Evolutionary conservation across 1,140 invertebrate species (phyloP).

Genomic region (Oryctes rhinoceros): DNA sequence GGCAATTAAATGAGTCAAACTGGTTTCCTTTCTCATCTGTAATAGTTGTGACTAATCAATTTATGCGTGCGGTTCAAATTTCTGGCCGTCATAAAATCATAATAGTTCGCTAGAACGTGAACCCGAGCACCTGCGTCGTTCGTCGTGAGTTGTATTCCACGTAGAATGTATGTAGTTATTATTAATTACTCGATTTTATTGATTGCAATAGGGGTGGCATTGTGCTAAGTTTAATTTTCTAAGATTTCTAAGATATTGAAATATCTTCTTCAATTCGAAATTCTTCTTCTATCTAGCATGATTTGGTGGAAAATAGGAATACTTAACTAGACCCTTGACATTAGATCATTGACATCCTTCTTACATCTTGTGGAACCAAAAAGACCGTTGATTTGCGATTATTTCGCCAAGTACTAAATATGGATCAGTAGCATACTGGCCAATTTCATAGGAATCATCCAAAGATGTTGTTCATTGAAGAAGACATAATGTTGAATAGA

Average conservation of each 20-base stretch:
- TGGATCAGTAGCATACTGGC: too few relatives aligned
- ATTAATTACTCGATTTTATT: background rate
- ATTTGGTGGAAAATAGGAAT: too few relatives aligned
- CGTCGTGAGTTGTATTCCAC: background rate
- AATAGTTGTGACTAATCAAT: constrained; percentile 28
- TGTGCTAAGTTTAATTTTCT: background rate
- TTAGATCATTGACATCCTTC: too few relatives aligned
- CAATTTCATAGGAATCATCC: too few relatives aligned
- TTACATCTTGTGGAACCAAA: too few relatives aligned
- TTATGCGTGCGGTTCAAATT: background rate
- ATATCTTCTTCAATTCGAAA: too few relatives aligned
- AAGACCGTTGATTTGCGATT: too few relatives aligned
- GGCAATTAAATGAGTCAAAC: background rate
- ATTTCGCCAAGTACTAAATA: too few relatives aligned
- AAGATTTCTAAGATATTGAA: background rate
- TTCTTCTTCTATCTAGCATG: too few relatives aligned
- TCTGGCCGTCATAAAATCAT: background rate
- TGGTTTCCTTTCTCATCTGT: constrained; percentile 14
- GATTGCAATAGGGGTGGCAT: background rate
- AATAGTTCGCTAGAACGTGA: background rate
- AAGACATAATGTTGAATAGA: too few relatives aligned
- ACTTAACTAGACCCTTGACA: too few relatives aligned
- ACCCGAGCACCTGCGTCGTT: background rate
- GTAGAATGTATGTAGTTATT: background rate
- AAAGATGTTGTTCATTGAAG: too few relatives aligned